These are phyloP conservation scores for Heteropelma amictum DNA, from an alignment of 2,888 invertebrate species.

Conservation along the genomic window DNA sequence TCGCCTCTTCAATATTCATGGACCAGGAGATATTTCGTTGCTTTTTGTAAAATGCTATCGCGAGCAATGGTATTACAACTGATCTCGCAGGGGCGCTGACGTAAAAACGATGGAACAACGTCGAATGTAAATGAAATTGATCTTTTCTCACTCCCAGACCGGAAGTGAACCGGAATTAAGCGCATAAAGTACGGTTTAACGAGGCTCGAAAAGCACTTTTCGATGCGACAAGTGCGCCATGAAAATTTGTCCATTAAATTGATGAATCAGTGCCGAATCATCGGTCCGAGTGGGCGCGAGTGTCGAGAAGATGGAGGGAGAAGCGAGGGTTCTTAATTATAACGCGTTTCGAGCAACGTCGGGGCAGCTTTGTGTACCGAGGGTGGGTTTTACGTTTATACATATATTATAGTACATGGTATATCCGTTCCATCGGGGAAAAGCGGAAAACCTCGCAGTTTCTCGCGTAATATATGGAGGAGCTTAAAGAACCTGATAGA, in stretches of 20 bases:
- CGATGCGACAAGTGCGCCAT: background rate
- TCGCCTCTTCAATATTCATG: too few species aligned
- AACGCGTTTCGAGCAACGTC: constrained; percentile 66
- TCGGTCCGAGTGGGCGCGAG: constrained; percentile 51
- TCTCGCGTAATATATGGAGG: constrained; percentile 66
- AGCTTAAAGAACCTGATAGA: constrained; percentile 64
- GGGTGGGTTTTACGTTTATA: background rate
- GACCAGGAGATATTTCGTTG: too few species aligned
- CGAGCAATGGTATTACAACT: too few species aligned
- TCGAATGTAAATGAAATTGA: too few species aligned
- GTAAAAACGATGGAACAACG: too few species aligned
- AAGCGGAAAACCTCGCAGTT: constrained; percentile 15
- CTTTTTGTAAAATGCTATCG: too few species aligned
- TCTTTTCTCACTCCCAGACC: too few species aligned
- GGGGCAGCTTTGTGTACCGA: constrained; percentile 27
- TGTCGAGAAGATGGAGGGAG: constrained; percentile 36
- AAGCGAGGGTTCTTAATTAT: constrained; percentile 67
- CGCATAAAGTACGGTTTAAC: too few species aligned
- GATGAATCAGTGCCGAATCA: constrained; percentile 51
- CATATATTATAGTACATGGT: background rate
- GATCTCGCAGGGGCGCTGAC: too few species aligned
- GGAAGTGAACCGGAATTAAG: too few species aligned
- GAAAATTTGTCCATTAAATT: background rate
- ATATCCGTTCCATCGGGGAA: background rate
- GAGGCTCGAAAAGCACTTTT: too few species aligned